Evolutionary conservation across 2,888 invertebrate genomes (phyloP).

Genomic region (Oasisia sp.): DNA sequence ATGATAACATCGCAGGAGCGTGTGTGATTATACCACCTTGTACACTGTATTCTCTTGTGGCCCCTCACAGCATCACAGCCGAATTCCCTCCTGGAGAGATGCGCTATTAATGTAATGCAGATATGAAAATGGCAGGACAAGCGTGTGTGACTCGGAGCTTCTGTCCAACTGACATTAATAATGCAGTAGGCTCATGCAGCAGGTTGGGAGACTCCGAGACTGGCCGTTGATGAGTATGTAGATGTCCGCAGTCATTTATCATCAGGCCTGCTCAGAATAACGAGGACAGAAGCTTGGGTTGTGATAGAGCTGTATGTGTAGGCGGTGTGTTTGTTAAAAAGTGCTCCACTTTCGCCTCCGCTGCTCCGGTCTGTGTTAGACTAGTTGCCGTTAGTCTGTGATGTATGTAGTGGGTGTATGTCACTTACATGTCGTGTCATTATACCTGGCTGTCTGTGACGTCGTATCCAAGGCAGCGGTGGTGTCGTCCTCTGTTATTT

Average conservation of each 20-base stretch:
- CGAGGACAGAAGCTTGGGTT: neutral
- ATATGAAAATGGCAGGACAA: neutral
- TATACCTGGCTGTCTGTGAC: neutral
- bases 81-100: neutral
- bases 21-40: neutral
- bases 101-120: constrained; percentile 7
- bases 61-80: neutral
- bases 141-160: neutral
- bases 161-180: neutral
- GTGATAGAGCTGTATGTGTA: neutral
- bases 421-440: neutral
- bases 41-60: neutral
- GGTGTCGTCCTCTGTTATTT: neutral
- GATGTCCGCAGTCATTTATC: neutral
- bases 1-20: neutral
- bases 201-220: neutral
- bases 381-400: neutral
- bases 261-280: neutral
- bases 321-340: neutral
- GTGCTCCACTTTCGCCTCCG: neutral
- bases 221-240: neutral
- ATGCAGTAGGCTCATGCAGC: neutral
- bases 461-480: neutral
- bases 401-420: neutral
- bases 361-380: neutral